These are phyloP conservation scores for Colistium nudipinnis DNA, from an alignment of 2,113 vertebrate genomes.

Conservation along the genomic window DNA sequence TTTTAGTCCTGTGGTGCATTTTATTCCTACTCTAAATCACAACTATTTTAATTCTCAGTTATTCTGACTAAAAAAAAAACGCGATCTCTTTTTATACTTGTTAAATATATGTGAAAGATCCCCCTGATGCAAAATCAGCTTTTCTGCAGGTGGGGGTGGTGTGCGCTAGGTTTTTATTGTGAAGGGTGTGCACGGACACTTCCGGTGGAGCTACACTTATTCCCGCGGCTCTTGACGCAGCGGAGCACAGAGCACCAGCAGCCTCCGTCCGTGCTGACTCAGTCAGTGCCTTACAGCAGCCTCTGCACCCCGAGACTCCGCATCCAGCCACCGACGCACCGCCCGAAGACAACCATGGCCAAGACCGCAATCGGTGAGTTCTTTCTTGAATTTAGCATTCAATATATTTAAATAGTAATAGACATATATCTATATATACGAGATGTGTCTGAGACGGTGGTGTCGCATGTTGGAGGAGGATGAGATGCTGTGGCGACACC, in stretches of 20 bases:
- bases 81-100: too few relatives aligned
- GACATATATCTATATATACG: background rate
- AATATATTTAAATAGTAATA: background rate
- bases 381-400: background rate
- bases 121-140: too few relatives aligned
- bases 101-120: too few relatives aligned
- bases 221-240: slow-evolving; percentile 47
- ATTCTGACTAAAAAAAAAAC: too few relatives aligned
- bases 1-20: too few relatives aligned
- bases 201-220: slow-evolving; percentile 29
- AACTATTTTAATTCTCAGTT: too few relatives aligned
- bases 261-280: slow-evolving; percentile 82
- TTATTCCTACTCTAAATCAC: too few relatives aligned
- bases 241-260: slow-evolving; percentile 67
- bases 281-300: slow-evolving; percentile 86
- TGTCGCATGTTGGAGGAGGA: slow-evolving; percentile 45
- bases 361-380: slow-evolving; percentile 84
- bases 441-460: background rate
- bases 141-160: too few relatives aligned
- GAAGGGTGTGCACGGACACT: background rate
- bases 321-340: slow-evolving; percentile 64
- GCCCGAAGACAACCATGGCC: too few relatives aligned
- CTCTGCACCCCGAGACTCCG: slow-evolving; percentile 68
- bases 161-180: too few relatives aligned
- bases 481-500: slow-evolving; percentile 69